Percentiles rank a stretch among this genome's conserved stretches.
These are phyloP conservation scores for Crotalus tigris DNA, from an alignment of 2,113 vertebrate species.

Conservation along the genomic window DNA sequence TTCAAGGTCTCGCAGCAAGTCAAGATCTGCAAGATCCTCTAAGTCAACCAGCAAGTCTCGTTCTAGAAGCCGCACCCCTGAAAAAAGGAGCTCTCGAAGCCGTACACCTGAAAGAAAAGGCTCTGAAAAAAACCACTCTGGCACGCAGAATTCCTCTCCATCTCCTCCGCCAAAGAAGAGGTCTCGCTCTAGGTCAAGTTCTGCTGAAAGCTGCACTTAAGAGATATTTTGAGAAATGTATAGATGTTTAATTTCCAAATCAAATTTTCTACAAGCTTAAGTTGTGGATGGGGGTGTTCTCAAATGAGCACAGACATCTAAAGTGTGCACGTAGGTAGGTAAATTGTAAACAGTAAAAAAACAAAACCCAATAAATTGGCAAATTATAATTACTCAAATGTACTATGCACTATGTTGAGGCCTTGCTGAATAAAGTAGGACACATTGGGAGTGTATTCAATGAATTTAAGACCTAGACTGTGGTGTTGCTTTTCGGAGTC, in stretches of 20 bases:
- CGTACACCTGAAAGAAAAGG: constrained; percentile 70
- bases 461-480: constrained; percentile 55
- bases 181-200: constrained; percentile 70
- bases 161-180: constrained; percentile 69
- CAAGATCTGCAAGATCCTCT: constrained; percentile 48
- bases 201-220: constrained; percentile 71
- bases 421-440: constrained; percentile 61
- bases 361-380: constrained; percentile 42
- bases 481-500: constrained; percentile 52
- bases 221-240: constrained; percentile 48
- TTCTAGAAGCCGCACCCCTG: constrained; percentile 65
- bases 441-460: constrained; percentile 34
- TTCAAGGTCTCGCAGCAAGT: constrained; percentile 71
- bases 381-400: constrained; percentile 62
- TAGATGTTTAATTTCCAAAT: constrained; percentile 59
- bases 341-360: constrained; percentile 32
- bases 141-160: constrained; percentile 63
- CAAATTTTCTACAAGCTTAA: constrained; percentile 64
- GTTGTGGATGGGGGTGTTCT: constrained; percentile 54
- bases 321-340: constrained; percentile 62
- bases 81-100: constrained; percentile 66
- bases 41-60: constrained; percentile 58
- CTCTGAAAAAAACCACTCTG: constrained; percentile 66
- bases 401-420: constrained; percentile 62
- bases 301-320: constrained; percentile 37